phyloP scores from a whole-genome alignment of 2,888 invertebrate genomes.

The Cerceris rybyensis region DNA sequence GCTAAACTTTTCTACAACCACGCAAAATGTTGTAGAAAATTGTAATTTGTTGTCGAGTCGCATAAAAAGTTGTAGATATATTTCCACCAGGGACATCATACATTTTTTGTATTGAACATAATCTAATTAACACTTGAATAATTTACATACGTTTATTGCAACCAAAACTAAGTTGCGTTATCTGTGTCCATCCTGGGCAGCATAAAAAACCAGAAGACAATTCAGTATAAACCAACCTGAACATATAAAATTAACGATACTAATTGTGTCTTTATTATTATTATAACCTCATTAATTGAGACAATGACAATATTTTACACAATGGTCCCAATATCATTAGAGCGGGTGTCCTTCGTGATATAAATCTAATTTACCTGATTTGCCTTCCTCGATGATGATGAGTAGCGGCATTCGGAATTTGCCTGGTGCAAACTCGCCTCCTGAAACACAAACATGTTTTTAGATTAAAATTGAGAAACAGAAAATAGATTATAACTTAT shows the following conservation, averaged over 20 bases:
- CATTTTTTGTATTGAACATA: background rate
- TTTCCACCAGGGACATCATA: too few species aligned
- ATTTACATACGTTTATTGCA: constrained; percentile 85
- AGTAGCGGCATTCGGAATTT: constrained; percentile 57
- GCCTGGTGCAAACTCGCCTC: constrained; percentile 74
- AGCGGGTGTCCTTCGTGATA: constrained; percentile 36
- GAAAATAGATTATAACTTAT: background rate
- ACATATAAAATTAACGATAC: background rate
- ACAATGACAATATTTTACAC: too few species aligned
- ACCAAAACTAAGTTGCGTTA: constrained; percentile 83
- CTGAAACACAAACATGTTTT: constrained; percentile 63
- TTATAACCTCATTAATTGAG: background rate
- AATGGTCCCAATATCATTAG: too few species aligned
- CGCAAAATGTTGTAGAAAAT: too few species aligned
- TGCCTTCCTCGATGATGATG: constrained; percentile 73
- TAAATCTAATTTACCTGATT: constrained; percentile 71
- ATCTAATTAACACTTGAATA: background rate
- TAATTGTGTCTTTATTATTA: background rate
- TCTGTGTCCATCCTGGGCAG: constrained; percentile 86
- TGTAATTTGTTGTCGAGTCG: too few species aligned
- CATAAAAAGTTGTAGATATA: too few species aligned
- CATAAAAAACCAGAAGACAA: constrained; percentile 79
- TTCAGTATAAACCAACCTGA: constrained; percentile 75
- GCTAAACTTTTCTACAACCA: too few species aligned
- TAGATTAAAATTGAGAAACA: background rate